Conservation (phyloP, 2,113 vertebrate genomes). For the Mirounga angustirostris region DNA sequence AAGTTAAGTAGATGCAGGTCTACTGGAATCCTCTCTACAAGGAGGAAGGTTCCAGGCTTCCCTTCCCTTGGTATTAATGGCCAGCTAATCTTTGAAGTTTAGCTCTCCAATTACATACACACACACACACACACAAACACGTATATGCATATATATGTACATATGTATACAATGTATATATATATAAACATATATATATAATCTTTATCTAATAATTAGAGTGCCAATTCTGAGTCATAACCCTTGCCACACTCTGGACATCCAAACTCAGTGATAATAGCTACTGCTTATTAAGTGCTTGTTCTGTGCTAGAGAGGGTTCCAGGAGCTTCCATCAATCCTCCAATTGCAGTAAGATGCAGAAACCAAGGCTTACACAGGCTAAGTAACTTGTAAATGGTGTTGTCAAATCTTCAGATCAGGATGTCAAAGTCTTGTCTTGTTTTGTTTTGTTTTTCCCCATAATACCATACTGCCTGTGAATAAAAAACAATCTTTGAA, state of each 20-base stretch:
- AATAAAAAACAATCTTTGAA: neutral
- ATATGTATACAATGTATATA: too few relatives aligned
- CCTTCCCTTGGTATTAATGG: neutral
- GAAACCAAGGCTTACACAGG: neutral
- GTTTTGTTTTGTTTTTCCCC: neutral
- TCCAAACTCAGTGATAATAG: neutral
- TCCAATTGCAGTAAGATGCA: neutral
- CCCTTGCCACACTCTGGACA: neutral
- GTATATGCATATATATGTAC: too few relatives aligned
- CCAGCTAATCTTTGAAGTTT: neutral
- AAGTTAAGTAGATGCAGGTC: neutral
- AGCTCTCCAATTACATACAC: neutral
- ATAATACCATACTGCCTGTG: neutral
- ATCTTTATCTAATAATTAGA: neutral
- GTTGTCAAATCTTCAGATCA: neutral
- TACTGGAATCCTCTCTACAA: neutral
- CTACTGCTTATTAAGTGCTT: neutral
- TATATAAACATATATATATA: neutral
- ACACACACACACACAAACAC: too few relatives aligned
- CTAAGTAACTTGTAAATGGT: neutral
- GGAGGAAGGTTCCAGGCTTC: neutral
- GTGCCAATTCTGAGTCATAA: neutral
- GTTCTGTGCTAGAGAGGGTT: neutral
- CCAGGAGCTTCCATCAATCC: neutral
- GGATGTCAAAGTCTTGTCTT: neutral